Evolutionary conservation across 2,797 vertebrate species (phyloP).

Genomic region (Crocidura indochinensis): DNA sequence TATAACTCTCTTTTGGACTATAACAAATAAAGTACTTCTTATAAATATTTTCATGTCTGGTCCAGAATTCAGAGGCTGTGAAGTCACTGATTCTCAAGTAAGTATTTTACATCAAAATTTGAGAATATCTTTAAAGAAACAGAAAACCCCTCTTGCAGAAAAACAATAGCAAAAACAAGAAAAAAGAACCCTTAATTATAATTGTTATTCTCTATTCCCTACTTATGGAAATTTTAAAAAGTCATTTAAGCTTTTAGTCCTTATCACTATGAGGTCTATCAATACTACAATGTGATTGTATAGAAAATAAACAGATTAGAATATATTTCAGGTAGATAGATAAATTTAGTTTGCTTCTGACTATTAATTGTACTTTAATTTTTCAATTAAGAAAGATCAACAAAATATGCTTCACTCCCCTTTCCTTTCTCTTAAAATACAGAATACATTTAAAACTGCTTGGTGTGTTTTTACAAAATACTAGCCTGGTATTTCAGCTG

Average conservation of each 20-base stretch:
- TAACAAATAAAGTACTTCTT: not conserved
- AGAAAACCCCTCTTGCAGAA: not conserved
- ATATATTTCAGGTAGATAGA: not conserved
- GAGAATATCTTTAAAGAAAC: slow-evolving; percentile 20
- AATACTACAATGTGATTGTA: not conserved
- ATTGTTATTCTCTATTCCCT: not conserved
- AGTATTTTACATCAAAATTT: not conserved
- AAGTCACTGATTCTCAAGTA: not conserved
- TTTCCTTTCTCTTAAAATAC: slow-evolving; percentile 37
- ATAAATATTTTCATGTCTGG: slow-evolving; percentile 16
- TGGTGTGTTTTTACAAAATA: not conserved
- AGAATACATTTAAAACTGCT: not conserved
- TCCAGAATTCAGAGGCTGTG: not conserved
- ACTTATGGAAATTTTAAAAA: not conserved
- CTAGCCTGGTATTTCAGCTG: not conserved
- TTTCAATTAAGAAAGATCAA: not conserved
- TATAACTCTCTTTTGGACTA: not conserved
- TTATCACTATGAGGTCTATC: slow-evolving; percentile 26
- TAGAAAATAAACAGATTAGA: not conserved
- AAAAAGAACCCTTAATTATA: not conserved
- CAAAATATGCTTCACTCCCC: not conserved
- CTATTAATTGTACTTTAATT: not conserved
- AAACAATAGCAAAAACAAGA: not conserved
- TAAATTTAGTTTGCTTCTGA: not conserved
- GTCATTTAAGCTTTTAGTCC: not conserved